Evolutionary conservation across 2,888 invertebrate species (phyloP), one percentile per base, ranked within the genome.

Genomic region (Athalia cordata): DNA sequence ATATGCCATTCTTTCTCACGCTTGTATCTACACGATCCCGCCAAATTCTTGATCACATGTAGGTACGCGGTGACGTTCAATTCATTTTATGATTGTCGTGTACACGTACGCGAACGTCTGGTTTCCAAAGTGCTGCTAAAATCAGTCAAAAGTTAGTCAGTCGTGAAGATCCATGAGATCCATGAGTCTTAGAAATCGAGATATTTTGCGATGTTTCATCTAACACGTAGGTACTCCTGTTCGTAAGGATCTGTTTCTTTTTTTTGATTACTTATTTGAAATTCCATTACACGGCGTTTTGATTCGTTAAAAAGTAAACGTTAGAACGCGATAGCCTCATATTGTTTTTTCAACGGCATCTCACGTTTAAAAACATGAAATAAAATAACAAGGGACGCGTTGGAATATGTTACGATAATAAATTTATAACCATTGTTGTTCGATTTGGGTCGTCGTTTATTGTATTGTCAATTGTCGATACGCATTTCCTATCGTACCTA

Each of bases 371-470:
- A 55, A 68, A 55, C n/a, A 68, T 7, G 11, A 55, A 68, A 43
- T 43, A 52, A 29, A 68, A 43, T 55, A 11, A 55, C 55, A 43
- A 2, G 5, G 29, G 29, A 43, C 1, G 45, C 11, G 55, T n/a
- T 55, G n/a, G 57, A 45, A 70, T 57, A 57, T 57, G 6, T 57
- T 45, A 59, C 70, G 47, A 57, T 29, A 8, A 57, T 57, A 47
- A 70, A 59, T 70, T 13, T 70, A 13, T 55, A 68, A 11, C 55
- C 7, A 57, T 29, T 15, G 4, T 45, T 55, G 8, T 6, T 52
- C 29, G 11, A 68, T 68, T 68, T 55, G 52, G 68, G 43, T 68
- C 49, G 64, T 45, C 64, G 64, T 64, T 45, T 64, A 66, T 47
- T 49, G 66, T 66, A 49, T 49, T 66, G n/a, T 13, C n/a, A 66